Base-by-base conservation (phyloP, 2,888 invertebrate genomes). In the Aporophyla nigra region DNA sequence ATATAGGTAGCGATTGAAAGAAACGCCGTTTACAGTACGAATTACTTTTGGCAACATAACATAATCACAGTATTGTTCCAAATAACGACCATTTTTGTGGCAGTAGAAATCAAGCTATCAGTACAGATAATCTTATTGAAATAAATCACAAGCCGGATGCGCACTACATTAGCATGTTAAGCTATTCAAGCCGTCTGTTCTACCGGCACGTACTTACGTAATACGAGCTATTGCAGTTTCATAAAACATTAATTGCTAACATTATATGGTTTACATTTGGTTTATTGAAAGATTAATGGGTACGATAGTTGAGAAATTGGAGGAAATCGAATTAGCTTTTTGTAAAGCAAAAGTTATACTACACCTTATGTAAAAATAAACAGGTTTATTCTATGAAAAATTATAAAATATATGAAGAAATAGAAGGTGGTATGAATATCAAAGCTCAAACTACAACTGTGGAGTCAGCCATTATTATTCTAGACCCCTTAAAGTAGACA, bases 111-210 rank as follows among this genome's bases (percentile, higher is more conserved):
- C 19, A 5, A 49, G 58, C 61, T 87, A 87, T 86, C 86, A 76
- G 71, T 63, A 51, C 21, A 74, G 76, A 82, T 85, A 78, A 86
- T 87, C 87, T 69, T 68, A 65, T 79, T 74, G 67, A 80, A 74
- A 85, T 84, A 85, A 85, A 89, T 89, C 84, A 82, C 68, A 59
- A 69, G 78, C 82, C 89, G 89, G 89, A 89, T 81, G 75, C 76
- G 53, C 16, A 71, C 59, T 62, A 76, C 65, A 79, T 79, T 80
- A 81, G 82, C 84, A 77, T 81, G 80, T 70, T 59, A 51, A 49
- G 46, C 71, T 76, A 65, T 87, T 71, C 69, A 73, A 46, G n/a
- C 58, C 12, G 71, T 51, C 62, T 72, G 61, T 33, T 78, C 65
- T 81, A 76, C 76, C 80, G 77, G 67, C 78, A 86, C 73, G 27